These are phyloP conservation scores for Drosophila prolongata DNA, from an alignment of 2,888 invertebrate genomes.

Conservation along the genomic window DNA sequence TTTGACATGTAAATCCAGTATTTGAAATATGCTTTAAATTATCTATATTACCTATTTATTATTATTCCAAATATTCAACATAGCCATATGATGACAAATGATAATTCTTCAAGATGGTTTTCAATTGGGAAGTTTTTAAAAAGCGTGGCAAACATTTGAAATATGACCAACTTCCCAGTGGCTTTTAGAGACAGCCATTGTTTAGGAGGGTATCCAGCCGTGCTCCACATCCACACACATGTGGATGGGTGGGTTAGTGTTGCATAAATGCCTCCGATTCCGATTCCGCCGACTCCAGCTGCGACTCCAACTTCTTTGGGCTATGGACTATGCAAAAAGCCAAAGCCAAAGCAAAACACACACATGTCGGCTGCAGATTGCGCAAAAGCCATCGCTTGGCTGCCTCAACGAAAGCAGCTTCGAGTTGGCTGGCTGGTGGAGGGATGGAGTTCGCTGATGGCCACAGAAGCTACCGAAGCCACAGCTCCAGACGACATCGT, in stretches of 20 bases:
- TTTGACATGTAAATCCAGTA: too few species aligned
- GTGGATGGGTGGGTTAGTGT: conserved; percentile 28
- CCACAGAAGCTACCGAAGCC: conserved; percentile 42
- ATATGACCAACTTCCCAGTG: conserved; percentile 4
- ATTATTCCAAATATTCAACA: too few species aligned
- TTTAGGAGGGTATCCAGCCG: conserved; percentile 13
- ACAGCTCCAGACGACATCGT: conserved; percentile 14
- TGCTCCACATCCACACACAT: conserved; percentile 9
- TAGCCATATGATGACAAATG: too few species aligned
- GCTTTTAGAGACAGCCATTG: not conserved
- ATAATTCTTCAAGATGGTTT: too few species aligned
- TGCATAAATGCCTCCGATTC: conserved; percentile 61
- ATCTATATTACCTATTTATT: too few species aligned
- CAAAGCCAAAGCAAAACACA: conserved; percentile 5
- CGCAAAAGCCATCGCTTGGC: conserved; percentile 73
- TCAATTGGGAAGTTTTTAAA: too few species aligned
- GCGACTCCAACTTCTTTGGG: conserved; percentile 12
- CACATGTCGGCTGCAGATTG: conserved; percentile 50
- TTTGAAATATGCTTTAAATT: too few species aligned
- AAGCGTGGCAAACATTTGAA: too few species aligned
- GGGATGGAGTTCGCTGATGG: conserved; percentile 34
- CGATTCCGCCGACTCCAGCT: conserved; percentile 25
- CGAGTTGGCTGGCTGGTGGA: not conserved
- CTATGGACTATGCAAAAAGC: conserved; percentile 35
- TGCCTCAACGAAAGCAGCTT: conserved; percentile 70